A percentile compares a stretch with the other conserved stretches of the same genome.
Conservation (phyloP, 1,140 invertebrate species). For the Oedothorax gibbosus region DNA sequence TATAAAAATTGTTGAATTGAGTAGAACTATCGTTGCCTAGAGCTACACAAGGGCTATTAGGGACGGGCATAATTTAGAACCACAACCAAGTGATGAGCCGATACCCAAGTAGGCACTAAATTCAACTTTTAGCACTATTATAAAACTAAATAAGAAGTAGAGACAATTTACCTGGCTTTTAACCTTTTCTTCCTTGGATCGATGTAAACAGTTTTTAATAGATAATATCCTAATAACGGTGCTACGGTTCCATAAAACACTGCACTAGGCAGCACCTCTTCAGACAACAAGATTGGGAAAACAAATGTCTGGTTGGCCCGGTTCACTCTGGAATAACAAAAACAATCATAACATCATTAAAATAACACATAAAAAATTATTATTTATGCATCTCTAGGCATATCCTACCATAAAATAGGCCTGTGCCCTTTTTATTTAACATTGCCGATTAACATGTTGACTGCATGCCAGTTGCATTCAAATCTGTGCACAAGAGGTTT, state of each 20-base stretch:
- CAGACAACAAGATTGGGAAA: constrained; percentile 90
- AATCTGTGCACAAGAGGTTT: no score
- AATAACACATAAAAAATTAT: background rate
- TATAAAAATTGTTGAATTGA: no score
- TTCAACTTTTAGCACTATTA: no score
- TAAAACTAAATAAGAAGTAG: background rate
- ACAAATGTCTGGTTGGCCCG: constrained; percentile 89
- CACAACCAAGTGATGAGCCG: no score
- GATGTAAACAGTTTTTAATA: constrained; percentile 86
- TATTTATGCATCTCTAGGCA: background rate
- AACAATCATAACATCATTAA: background rate
- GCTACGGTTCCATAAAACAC: constrained; percentile 93
- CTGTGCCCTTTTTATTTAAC: no score
- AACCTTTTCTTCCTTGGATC: constrained; percentile 86
- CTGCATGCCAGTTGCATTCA: no score
- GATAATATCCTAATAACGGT: constrained; percentile 82
- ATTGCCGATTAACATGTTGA: no score
- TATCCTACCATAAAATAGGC: no score
- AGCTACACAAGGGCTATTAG: no score
- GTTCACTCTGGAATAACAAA: constrained; percentile 75
- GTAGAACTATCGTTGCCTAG: no score
- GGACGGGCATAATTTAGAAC: no score
- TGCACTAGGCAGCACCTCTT: constrained; percentile 88
- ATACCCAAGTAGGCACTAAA: no score
- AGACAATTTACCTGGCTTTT: constrained; percentile 75